Percentiles rank a stretch among this genome's conserved stretches.
These are phyloP conservation scores for Myxocyprinus asiaticus DNA, from an alignment of 2,113 vertebrate genomes.

Conservation along the genomic window DNA sequence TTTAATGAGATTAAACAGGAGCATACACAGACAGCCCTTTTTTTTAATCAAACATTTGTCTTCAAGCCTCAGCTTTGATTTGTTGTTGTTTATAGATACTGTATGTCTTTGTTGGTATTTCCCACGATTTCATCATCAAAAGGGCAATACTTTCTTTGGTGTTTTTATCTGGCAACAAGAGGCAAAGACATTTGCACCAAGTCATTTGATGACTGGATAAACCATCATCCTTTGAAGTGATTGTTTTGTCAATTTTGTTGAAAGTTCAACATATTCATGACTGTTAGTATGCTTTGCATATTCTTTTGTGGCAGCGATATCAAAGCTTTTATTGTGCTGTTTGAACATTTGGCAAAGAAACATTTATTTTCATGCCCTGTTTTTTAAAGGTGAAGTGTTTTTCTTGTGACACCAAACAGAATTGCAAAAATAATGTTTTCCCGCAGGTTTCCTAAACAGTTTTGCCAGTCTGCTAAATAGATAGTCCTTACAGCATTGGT, in stretches of 20 bases:
- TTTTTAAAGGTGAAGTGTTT: too few relatives aligned
- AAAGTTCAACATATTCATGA: background rate
- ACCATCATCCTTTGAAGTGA: slow-evolving; percentile 4
- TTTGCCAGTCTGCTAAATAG: too few relatives aligned
- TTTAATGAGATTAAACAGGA: slow-evolving; percentile 6
- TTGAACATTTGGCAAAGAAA: too few relatives aligned
- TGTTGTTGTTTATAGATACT: background rate
- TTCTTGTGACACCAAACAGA: too few relatives aligned
- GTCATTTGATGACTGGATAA: slow-evolving; percentile 18
- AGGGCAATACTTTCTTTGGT: slow-evolving; percentile 2
- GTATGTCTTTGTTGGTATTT: slow-evolving; percentile 24
- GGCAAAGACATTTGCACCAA: background rate
- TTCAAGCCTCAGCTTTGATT: background rate
- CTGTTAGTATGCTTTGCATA: background rate
- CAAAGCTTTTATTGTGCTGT: background rate
- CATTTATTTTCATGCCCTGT: too few relatives aligned
- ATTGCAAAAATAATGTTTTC: too few relatives aligned
- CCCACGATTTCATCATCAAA: slow-evolving; percentile 36
- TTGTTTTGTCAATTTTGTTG: slow-evolving; percentile 1
- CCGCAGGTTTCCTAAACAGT: too few relatives aligned
- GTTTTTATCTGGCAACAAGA: slow-evolving; percentile 20
- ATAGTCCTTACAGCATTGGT: too few relatives aligned
- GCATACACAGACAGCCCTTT: background rate
- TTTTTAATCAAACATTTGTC: slow-evolving; percentile 12
- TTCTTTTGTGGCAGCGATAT: background rate